Evolutionary conservation across 2,113 vertebrate species (phyloP), one percentile per base, ranked within the genome.

Genomic region (Mystacornis crossleyi): DNA sequence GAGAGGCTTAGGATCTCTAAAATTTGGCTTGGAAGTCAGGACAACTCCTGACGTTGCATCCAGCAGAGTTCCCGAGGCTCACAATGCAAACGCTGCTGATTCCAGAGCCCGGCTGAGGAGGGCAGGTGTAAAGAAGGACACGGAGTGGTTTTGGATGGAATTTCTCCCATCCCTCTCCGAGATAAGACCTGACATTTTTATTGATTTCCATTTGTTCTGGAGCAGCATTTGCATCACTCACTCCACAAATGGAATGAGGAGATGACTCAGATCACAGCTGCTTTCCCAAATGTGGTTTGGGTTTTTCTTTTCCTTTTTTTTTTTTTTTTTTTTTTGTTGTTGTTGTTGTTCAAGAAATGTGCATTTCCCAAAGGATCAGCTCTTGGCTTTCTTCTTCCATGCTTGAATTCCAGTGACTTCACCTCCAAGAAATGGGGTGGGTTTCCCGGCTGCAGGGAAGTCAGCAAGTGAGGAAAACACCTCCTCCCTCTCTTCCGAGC

Each of bases 201-300:
- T 95, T 16, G 94, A 96, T 96, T 95, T 96, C 89, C 87, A 34
- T 94, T 95, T 94, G 81, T 60, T 69, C 55, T 21, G 61, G 73
- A 45, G 70, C 31, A 60, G 84, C 78, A 21, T 94, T 93, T 89
- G 73, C 89, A 89, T 89, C 73, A 58, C 93, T 96, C 87, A 60
- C 48, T 72, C 94, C 61, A 57, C 94, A 96, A 93, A 96, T 85
- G 84, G 89, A 90, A 57, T 0, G 60, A 81, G 78, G 81, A 75
- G 89, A 93, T 96, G 95, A 95, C 85, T 96, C 93, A 95, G 84
- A n/a, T 90, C 89, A 45, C 94, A 80, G 89, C 57, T 82, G 84
- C 45, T 91, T 94, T 96, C 90, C 90, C 87, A 95, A 96, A 94
- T 45, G 77, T 4, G 42, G 42, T 48, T 57, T 95, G 43, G 42